Evolutionary conservation across 2,797 vertebrate genomes (phyloP).

Genomic region (Emys orbicularis): DNA sequence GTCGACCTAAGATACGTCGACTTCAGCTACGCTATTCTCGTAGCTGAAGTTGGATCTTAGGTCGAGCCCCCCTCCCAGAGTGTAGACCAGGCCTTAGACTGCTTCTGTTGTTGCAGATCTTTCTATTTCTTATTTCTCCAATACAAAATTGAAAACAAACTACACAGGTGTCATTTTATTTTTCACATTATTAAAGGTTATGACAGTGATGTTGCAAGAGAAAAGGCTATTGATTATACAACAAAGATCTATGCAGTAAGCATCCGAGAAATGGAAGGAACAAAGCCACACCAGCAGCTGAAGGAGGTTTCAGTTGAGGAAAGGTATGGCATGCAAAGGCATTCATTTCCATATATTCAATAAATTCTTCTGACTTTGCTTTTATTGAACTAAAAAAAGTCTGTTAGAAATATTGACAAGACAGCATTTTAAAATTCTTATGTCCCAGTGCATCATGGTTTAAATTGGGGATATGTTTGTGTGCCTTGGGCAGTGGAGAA

Average conservation of each 20-base stretch:
- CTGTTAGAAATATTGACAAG: not conserved
- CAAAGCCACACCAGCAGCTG: conserved; percentile 94
- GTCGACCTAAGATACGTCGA: no score
- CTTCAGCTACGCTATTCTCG: no score
- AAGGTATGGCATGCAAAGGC: conserved; percentile 84
- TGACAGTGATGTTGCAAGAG: conserved; percentile 95
- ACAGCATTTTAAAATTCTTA: not conserved
- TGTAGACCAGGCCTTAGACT: not conserved
- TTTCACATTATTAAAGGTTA: conserved; percentile 86
- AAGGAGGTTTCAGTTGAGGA: conserved; percentile 92
- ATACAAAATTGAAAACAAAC: not conserved
- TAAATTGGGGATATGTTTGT: not conserved
- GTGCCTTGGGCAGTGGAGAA: not conserved
- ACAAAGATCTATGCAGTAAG: conserved; percentile 94
- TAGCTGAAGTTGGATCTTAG: no score
- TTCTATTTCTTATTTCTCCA: not conserved
- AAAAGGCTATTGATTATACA: conserved; percentile 92
- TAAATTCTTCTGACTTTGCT: not conserved
- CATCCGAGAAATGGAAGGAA: conserved; percentile 95
- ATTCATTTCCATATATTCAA: not conserved
- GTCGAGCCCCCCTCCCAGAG: no score
- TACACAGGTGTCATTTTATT: not conserved
- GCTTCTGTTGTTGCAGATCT: not conserved
- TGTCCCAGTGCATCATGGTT: not conserved
- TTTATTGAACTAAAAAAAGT: not conserved